Base-by-base conservation (phyloP, 2,797 vertebrate genomes). In the Brachyalestes nurse region DNA sequence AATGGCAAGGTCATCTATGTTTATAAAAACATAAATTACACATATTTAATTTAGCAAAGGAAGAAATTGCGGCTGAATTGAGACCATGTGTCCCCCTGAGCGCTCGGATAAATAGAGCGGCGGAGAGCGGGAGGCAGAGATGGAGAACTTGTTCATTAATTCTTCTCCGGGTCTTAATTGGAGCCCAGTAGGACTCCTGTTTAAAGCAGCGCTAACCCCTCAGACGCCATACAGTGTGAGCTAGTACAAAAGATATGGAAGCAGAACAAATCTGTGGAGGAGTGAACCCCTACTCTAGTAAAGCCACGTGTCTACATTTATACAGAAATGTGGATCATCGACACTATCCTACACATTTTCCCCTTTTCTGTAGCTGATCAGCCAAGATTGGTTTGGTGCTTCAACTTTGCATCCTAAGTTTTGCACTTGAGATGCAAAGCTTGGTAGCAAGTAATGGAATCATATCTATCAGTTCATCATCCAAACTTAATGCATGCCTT, bases 1-100 rank as follows among this genome's bases (percentile, higher is more conserved):
- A 78, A 87, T 89, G 93, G 94, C 93, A 94, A 95, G 93, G 93
- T 95, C 92, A 93, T 87, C 86, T 88, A 91, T 94, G 93, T 94
- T 94, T 91, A 92, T 90, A 93, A 92, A 89, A 93, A 90, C 93
- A 91, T 92, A 91, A 93, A 94, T 94, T 94, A 91, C 92, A 85
- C 81, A 93, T 94, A 93, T 93, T 94, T 94, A 93, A 93, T 94
- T 93, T 93, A 89, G 91, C 89, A 90, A 91, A 91, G 86, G 87
- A 91, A 90, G 88, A 82, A 91, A 87, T 78, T 83, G 79, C 86
- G 87, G 87, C 77, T 89, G 91, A 94, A 94, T 93, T 88, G 92
- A 93, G 93, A 94, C 90, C 91, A 90, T 90, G 87, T 93, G 92
- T 95, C 93, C 93, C 93, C 93, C 88, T 91, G 90, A 94, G 93